Base-by-base conservation (phyloP, 2,888 invertebrate genomes). In the Drosophila crucigera region DNA sequence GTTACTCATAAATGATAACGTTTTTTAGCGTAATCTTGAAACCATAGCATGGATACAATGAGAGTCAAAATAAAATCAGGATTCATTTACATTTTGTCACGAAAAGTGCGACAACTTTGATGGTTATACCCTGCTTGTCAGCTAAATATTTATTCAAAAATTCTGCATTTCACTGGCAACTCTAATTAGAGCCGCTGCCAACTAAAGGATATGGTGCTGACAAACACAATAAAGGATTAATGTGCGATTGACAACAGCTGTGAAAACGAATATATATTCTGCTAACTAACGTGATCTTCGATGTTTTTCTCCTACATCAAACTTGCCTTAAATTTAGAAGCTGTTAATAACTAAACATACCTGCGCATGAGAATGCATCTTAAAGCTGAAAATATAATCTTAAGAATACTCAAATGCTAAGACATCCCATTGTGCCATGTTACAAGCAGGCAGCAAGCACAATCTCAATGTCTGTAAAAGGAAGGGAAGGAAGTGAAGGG, bases 391-490 rank as follows among this genome's bases (percentile, higher is more conserved):
- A 59, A 49, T 54, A n/a, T 59, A 54, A 59, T 49, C 28, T 22
- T 25, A 25, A 63, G 25, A 31, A 25, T 52, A 37, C 31, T 30
- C 47, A 65, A 37, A 37, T 30, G 30, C 14, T 25, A 64, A n/a
- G 63, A 31, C 16, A 63, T 30, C 14, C 62, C 63, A 65, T 65
- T 62, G 64, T 47, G 47, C 16, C 25, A 47, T 49, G 63, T 10
- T 33, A 16, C 33, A 41, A 33, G 43, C 61, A 63, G 28, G 49
- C 25, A 19, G 49, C 63, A 62, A 49, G 64, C 49, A 50, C 65
- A 66, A 65, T 65, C 65, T 6, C 11, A 50, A 50, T 50, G 50
- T 5, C 6, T 63, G 65, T 28, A 6, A 30, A 28, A 1, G 28
- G 10, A 10, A n/a, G 3, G 25, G 30, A n/a, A n/a, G 50, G 10